These are phyloP conservation scores for Limnephilus marmoratus DNA, from an alignment of 2,888 invertebrate species.

Conservation along the genomic window DNA sequence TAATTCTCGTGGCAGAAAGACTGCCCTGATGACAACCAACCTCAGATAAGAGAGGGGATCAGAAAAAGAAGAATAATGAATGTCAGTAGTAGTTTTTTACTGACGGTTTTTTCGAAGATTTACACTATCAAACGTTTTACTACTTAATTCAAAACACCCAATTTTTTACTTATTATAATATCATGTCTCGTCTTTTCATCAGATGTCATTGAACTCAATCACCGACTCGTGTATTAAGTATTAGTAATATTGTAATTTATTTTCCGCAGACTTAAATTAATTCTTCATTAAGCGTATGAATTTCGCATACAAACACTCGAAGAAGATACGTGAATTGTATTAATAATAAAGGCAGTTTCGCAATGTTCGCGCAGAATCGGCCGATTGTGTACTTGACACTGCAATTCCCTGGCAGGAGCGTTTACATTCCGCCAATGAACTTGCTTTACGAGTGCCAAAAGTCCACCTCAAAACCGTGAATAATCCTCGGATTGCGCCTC, in stretches of 20 bases:
- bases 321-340: neutral
- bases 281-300: neutral
- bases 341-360: neutral
- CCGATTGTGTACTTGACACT: constrained; percentile 30
- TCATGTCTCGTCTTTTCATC: neutral
- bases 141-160: neutral
- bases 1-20: no score
- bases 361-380: neutral
- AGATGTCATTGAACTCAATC: neutral
- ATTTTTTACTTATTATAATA: neutral
- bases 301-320: neutral
- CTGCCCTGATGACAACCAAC: neutral
- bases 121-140: neutral
- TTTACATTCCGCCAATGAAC: constrained; percentile 25
- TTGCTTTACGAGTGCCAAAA: constrained; percentile 35
- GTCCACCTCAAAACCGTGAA: neutral
- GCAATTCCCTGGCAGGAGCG: constrained; percentile 34
- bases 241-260: neutral
- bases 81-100: no score
- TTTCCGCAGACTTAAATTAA: neutral
- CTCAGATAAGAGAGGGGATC: neutral
- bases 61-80: neutral
- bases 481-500: neutral
- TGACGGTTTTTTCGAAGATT: no score
- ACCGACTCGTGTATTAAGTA: neutral